Base-by-base conservation (phyloP, 2,797 vertebrate species). In the Myripristis murdjan region DNA sequence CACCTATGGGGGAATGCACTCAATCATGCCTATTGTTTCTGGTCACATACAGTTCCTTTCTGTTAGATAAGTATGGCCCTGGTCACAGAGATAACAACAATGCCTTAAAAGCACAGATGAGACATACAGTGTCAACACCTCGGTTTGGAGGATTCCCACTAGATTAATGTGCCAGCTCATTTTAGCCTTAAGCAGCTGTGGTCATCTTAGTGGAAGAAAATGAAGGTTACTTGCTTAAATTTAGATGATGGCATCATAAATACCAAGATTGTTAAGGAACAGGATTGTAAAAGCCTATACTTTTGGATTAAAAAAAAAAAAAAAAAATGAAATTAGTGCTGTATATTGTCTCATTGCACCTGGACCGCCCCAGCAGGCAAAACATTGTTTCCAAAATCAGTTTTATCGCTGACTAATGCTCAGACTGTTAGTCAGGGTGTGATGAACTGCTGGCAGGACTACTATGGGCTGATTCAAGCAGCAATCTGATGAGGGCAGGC, bases 1-100 rank as follows among this genome's bases (percentile, higher is more conserved):
- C 93, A 94, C 94, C 93, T 85, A 83, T 77, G 64, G 55, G 89
- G 93, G 93, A 94, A 93, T 94, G 94, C 93, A 91, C 90, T 95
- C 95, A 93, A 94, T 95, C 95, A 94, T 53, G 66, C 76, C 93
- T 84, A 94, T 95, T 95, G 94, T 95, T 93, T 94, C 90, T 91
- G 88, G 77, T 92, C 92, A 92, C 93, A 95, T 95, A 93, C 93
- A 95, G 94, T 95, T 93, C 90, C 87, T 90, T 81, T 86, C 77
- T 86, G 87, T 76, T 77, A 95, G 94, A 94, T 95, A 95, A 95
- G 93, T 93, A 33, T 26, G 87, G 69, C 90, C 90, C 85, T 78
- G 90, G 88, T 83, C 70, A 33, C 77, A 15, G 28, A 93, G 93
- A 95, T 94, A 95, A 95, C 92, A 91, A 82, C 89, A 79, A 84